Percentiles rank a stretch among this genome's conserved stretches.
Evolutionary conservation across 1,140 invertebrate species (phyloP).

Genomic region (Brachionus sp.): DNA sequence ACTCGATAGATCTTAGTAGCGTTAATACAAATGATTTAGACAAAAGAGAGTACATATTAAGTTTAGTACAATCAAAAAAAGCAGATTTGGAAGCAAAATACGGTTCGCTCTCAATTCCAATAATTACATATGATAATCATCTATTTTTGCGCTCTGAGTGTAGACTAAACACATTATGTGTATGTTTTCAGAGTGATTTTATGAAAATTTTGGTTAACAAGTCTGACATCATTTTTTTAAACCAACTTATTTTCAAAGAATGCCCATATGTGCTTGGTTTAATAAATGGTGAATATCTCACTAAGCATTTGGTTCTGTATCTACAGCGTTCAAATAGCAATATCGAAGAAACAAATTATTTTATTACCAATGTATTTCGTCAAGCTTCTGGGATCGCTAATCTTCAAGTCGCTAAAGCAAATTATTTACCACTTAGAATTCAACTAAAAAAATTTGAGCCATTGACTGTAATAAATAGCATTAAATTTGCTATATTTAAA

Average conservation of each 20-base stretch:
- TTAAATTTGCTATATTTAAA: slow-evolving; percentile 12
- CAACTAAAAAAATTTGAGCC: not conserved
- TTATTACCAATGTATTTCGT: not conserved
- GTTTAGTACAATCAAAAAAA: not conserved
- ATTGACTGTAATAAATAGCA: not conserved
- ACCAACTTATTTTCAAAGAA: not conserved
- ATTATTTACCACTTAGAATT: not conserved
- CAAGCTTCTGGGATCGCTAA: not conserved
- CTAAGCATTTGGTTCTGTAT: not conserved
- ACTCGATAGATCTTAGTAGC: not conserved
- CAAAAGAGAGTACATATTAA: not conserved
- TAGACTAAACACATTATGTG: not conserved
- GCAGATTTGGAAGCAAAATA: not conserved
- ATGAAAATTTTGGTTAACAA: not conserved
- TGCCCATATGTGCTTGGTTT: not conserved
- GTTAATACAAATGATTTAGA: not conserved
- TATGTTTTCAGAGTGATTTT: slow-evolving; percentile 22
- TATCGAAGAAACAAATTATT: not conserved
- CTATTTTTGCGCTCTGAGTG: not conserved
- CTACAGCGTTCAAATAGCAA: not conserved
- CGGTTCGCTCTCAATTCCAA: not conserved
- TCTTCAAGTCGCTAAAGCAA: not conserved
- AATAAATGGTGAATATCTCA: not conserved
- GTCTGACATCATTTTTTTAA: not conserved
- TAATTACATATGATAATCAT: slow-evolving; percentile 15